A percentile compares a stretch with the other conserved stretches of the same genome.
Conservation (phyloP, 1,140 invertebrate genomes). For the Drosophila micromelanica region DNA sequence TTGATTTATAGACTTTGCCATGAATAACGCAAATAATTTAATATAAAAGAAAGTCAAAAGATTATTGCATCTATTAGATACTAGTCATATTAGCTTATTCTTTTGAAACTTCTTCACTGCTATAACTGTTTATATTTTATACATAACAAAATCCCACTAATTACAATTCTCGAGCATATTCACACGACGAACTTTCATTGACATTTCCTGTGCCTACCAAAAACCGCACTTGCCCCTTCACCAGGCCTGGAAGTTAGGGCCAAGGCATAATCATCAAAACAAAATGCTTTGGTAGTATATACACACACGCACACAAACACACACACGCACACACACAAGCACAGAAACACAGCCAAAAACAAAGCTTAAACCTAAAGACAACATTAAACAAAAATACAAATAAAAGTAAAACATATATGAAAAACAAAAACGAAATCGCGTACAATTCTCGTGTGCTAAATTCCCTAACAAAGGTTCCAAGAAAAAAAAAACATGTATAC, state of each 20-base stretch:
- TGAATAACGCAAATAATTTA: too few relatives aligned
- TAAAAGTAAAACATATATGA: slow-evolving; percentile 22
- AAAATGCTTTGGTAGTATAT: slow-evolving; percentile 37
- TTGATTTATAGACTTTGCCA: too few relatives aligned
- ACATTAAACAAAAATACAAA: slow-evolving; percentile 11
- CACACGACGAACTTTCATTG: slow-evolving; percentile 23
- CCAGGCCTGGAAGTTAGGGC: slow-evolving; percentile 18
- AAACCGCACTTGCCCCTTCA: slow-evolving; percentile 1
- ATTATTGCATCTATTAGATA: too few relatives aligned
- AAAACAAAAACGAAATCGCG: slow-evolving; percentile 20
- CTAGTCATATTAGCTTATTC: too few relatives aligned
- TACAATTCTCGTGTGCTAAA: slow-evolving; percentile 59
- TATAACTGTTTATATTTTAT: slow-evolving; percentile 2
- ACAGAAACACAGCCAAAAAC: slow-evolving; percentile 22
- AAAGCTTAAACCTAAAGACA: slow-evolving; percentile 35
- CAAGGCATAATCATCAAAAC: slow-evolving; percentile 38
- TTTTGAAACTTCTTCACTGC: background rate
- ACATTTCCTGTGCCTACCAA: slow-evolving; percentile 50
- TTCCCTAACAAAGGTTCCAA: slow-evolving; percentile 65
- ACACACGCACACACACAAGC: background rate
- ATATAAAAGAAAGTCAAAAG: too few relatives aligned
- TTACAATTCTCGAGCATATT: background rate
- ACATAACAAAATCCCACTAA: background rate
- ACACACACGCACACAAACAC: too few relatives aligned
- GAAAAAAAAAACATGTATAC: slow-evolving; percentile 42